phyloP scores from a whole-genome alignment of 2,888 invertebrate genomes.

The Stenchaetothrips biformis region DNA sequence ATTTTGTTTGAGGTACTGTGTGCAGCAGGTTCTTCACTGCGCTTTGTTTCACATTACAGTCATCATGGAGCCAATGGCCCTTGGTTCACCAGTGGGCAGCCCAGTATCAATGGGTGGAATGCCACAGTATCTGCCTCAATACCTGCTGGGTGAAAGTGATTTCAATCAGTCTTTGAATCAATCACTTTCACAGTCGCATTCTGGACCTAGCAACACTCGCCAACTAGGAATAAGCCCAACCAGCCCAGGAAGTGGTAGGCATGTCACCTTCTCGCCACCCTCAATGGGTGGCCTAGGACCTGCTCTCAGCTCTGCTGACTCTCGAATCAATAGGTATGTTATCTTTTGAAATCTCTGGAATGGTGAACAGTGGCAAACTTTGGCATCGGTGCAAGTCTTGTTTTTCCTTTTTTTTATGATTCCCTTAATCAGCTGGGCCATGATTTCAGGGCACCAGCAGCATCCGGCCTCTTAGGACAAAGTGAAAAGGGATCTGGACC shows the following conservation, averaged over 20 bases:
- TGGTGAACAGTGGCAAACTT: neutral
- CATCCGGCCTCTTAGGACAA: neutral
- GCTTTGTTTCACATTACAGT: neutral
- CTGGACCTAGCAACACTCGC: neutral
- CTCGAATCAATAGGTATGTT: neutral
- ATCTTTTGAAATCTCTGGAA: neutral
- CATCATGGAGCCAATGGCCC: constrained; percentile 76
- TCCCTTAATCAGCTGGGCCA: too few species aligned
- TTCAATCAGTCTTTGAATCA: constrained; percentile 3
- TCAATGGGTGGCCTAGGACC: neutral
- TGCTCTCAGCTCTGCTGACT: neutral
- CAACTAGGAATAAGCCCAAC: constrained; percentile 1
- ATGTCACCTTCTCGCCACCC: neutral
- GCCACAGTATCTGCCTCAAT: neutral
- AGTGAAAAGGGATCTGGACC: constrained; percentile 33
- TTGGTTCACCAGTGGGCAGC: constrained; percentile 61
- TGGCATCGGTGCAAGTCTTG: neutral
- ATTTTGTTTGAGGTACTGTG: too few species aligned
- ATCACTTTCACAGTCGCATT: neutral
- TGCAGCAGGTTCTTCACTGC: too few species aligned
- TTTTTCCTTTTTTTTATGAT: neutral
- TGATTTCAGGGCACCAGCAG: neutral
- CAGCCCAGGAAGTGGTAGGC: neutral
- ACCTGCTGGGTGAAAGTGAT: neutral
- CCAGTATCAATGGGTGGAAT: constrained; percentile 44